Conservation (phyloP, 1,140 invertebrate species). For the Eueides isabella region DNA sequence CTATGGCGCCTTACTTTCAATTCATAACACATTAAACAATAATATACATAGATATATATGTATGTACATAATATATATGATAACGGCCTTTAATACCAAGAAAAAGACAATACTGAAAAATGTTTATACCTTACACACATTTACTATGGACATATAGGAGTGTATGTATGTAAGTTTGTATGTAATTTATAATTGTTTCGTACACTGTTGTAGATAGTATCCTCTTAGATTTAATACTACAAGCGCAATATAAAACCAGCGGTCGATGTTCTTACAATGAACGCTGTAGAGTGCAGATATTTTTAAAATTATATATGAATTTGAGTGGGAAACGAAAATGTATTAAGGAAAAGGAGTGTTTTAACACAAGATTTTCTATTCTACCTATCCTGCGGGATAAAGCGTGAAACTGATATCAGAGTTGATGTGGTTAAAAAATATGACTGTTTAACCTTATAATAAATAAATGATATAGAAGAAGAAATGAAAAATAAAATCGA, state of each 20-base stretch:
- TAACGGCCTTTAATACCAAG: background rate
- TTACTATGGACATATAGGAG: background rate
- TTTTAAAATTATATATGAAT: background rate
- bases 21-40: too few relatives aligned
- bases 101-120: background rate
- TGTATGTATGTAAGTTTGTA: constrained; percentile 1
- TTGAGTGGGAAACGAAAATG: too few relatives aligned
- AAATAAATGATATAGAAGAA: too few relatives aligned
- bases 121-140: background rate
- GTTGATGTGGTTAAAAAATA: too few relatives aligned
- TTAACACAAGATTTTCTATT: too few relatives aligned
- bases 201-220: constrained; percentile 5
- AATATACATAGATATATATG: too few relatives aligned
- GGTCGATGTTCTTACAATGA: background rate
- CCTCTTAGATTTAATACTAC: constrained; percentile 13
- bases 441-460: too few relatives aligned
- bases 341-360: too few relatives aligned
- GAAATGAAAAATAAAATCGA: too few relatives aligned
- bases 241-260: constrained; percentile 1
- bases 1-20: too few relatives aligned
- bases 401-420: too few relatives aligned
- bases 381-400: too few relatives aligned
- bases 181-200: constrained; percentile 10
- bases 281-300: background rate
- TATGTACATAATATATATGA: background rate